Base-by-base conservation (phyloP, 2,113 vertebrate genomes). In the Leiothrix lutea region DNA sequence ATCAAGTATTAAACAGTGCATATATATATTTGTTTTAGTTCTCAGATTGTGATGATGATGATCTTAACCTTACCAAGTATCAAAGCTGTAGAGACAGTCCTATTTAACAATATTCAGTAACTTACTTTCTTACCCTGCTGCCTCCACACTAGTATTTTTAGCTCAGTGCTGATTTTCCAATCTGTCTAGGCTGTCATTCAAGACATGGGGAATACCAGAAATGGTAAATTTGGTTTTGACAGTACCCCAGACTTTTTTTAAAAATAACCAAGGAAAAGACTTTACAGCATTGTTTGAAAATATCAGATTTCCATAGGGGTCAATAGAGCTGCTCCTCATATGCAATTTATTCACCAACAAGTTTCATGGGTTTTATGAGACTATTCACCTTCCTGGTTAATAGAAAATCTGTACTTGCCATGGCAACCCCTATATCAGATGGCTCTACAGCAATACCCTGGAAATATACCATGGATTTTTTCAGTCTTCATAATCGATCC, bases 351-450 rank as follows among this genome's bases (percentile, higher is more conserved):
- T 84, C 90, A 72, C 92, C 96, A 93, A 88, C 51, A 86, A 92
- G 71, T 95, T 97, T 48, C 65, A 79, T 65, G 61, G 53, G 25
- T 54, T 95, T 96, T 96, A 95, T 87, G 86, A 88, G 95, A 84
- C 47, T 77, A 51, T 86, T 94, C 93, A 82, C 86, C 83, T 92
- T 96, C 84, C 88, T 95, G 66, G 72, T 86, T 96, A 97, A 97
- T 92, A 95, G 90, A 92, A 97, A 95, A 92, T 95, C 83, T 90
- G 88, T 91, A 86, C 88, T 95, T 95, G 79, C 94, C 84, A 94
- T 96, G 81, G 92, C 90, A 96, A 96, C 91, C 74, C 62, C 69
- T 88, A 35, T 88, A 94, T 94, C 83, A 88, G 84, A 42, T 58
- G 70, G 74, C 29, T 8, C 3, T 77, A 71, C 58, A 86, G 70